phyloP scores from a whole-genome alignment of 2,797 vertebrate genomes.

The Lemur catta region DNA sequence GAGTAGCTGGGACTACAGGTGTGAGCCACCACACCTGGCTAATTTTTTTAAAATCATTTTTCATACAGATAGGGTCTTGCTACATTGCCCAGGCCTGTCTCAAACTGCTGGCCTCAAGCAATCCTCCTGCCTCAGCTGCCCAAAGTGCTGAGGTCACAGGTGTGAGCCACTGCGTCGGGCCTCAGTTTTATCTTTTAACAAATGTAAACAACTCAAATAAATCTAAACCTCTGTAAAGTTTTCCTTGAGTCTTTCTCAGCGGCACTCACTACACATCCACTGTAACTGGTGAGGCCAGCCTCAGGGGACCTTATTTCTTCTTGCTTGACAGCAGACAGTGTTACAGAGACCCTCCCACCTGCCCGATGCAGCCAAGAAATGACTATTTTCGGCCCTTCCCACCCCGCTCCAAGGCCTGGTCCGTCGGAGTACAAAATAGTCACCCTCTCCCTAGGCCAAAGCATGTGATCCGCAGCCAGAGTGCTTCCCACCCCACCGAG shows the following conservation, averaged over 20 bases:
- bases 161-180: background rate
- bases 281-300: background rate
- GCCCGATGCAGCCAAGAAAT: background rate
- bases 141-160: background rate
- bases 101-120: background rate
- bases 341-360: background rate
- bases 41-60: no score
- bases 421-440: constrained; percentile 30
- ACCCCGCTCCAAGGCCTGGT: background rate
- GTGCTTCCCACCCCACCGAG: background rate
- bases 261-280: background rate
- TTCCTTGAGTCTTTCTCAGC: background rate
- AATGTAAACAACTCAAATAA: background rate
- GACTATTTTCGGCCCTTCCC: constrained; percentile 44
- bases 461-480: constrained; percentile 36
- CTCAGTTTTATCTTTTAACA: background rate
- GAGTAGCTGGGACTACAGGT: no score
- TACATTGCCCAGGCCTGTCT: no score
- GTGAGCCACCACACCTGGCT: no score
- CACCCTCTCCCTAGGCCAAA: constrained; percentile 14
- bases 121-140: background rate
- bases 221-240: background rate
- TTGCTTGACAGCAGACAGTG: background rate
- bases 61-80: no score
- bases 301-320: background rate